Percentiles rank a stretch among this genome's conserved stretches.
Conservation (phyloP, 2,888 invertebrate genomes). For the Plagodis pulveraria region DNA sequence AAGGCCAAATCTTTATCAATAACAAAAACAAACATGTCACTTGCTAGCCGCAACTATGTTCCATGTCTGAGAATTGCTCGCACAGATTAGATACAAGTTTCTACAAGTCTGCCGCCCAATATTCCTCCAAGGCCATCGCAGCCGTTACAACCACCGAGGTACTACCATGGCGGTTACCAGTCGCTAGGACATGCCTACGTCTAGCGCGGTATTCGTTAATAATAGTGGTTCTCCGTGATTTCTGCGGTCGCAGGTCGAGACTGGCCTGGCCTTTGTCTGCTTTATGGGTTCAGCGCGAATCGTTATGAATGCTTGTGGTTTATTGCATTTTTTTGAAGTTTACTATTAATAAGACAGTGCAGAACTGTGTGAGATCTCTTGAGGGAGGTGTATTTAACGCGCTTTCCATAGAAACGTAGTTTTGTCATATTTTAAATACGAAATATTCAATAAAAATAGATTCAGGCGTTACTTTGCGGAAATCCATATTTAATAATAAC, state of each 20-base stretch:
- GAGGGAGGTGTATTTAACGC: too few species aligned
- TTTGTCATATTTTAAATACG: too few species aligned
- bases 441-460: too few species aligned
- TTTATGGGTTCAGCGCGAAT: conserved; percentile 8
- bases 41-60: too few species aligned
- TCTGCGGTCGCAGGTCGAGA: conserved; percentile 10
- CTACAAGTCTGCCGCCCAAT: not conserved
- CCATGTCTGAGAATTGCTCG: not conserved
- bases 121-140: conserved; percentile 56
- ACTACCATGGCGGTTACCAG: conserved; percentile 44
- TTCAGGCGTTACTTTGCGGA: too few species aligned
- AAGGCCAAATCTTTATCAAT: too few species aligned
- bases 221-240: conserved; percentile 17
- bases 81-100: not conserved
- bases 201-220: conserved; percentile 21
- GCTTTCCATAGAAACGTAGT: too few species aligned
- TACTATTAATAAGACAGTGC: too few species aligned
- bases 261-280: conserved; percentile 10
- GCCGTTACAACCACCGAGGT: conserved; percentile 53
- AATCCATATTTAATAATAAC: too few species aligned
- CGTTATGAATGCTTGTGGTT: not conserved
- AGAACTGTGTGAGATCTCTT: too few species aligned
- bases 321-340: not conserved
- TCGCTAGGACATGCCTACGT: conserved; percentile 6
- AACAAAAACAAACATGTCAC: too few species aligned